Percentiles rank a stretch among this genome's conserved stretches.
These are phyloP conservation scores for Eptatretus burgeri DNA, from an alignment of 2,113 vertebrate genomes.

Conservation along the genomic window DNA sequence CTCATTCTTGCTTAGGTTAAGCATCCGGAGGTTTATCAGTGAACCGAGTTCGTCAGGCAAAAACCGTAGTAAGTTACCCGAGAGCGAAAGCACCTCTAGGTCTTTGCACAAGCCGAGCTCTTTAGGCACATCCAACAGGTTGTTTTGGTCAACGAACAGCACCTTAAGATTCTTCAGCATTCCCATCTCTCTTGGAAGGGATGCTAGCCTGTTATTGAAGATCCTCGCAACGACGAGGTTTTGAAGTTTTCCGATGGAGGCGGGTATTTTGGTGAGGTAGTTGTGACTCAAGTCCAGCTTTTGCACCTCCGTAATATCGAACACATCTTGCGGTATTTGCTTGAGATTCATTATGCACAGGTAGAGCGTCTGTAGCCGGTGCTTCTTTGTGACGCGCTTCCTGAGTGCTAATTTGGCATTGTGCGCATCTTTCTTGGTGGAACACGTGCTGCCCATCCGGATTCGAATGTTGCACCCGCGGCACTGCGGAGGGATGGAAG, in stretches of 20 bases:
- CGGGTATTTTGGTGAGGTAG: slow-evolving; percentile 26
- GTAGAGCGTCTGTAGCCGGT: slow-evolving; percentile 38
- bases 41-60: slow-evolving; percentile 32
- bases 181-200: slow-evolving; percentile 45
- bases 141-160: slow-evolving; percentile 51
- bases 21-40: slow-evolving; percentile 32
- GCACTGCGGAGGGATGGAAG: no score
- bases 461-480: no score
- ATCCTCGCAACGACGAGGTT: slow-evolving; percentile 54
- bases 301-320: slow-evolving; percentile 49
- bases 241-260: slow-evolving; percentile 30
- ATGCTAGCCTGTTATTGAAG: slow-evolving; percentile 37
- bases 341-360: slow-evolving; percentile 43
- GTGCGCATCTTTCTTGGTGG: no score
- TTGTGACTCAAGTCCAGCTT: slow-evolving; percentile 73
- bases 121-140: slow-evolving; percentile 37
- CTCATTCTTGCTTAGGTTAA: slow-evolving; percentile 64
- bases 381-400: slow-evolving; percentile 16
- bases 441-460: no score
- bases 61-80: slow-evolving; percentile 41
- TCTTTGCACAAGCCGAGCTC: slow-evolving; percentile 41
- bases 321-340: slow-evolving; percentile 35
- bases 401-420: slow-evolving; percentile 11
- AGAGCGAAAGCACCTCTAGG: slow-evolving; percentile 59
- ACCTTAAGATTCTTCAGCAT: slow-evolving; percentile 42